These are phyloP conservation scores for Onychomys leucogaster DNA, from an alignment of 2,797 vertebrate species.

Conservation along the genomic window DNA sequence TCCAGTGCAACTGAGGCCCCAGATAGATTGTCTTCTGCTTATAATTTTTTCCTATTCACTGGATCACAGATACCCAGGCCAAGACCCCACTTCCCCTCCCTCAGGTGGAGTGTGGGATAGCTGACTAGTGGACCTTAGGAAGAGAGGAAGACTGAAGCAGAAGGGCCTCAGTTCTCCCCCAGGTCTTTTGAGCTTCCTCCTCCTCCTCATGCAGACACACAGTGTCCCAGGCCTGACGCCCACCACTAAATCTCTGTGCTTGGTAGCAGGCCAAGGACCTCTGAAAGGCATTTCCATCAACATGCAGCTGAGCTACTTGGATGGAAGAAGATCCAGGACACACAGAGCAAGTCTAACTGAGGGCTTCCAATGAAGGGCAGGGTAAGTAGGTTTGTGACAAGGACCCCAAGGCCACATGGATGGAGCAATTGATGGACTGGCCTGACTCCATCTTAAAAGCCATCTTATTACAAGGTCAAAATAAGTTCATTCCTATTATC, in stretches of 20 bases:
- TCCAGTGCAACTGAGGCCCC: not conserved
- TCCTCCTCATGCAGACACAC: accelerated
- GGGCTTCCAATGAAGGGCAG: not conserved
- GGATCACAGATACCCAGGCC: not conserved
- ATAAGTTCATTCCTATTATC: not conserved
- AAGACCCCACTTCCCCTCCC: not conserved
- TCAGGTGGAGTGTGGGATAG: not conserved
- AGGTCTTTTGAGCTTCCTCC: not conserved
- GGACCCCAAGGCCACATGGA: too few relatives aligned
- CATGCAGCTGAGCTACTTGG: not conserved
- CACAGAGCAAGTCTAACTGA: too few relatives aligned
- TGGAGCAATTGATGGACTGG: not conserved
- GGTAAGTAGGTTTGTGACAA: not conserved
- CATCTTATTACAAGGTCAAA: not conserved
- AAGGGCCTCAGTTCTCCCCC: too few relatives aligned
- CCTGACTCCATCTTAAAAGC: not conserved
- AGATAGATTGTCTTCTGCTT: not conserved
- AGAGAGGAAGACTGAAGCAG: not conserved
- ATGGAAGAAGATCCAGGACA: too few relatives aligned
- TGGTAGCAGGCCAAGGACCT: not conserved
- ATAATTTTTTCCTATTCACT: not conserved
- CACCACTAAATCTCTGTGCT: not conserved
- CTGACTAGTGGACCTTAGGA: accelerated
- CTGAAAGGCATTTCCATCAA: not conserved
- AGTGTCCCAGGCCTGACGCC: not conserved